Base-by-base conservation (phyloP, 2,888 invertebrate genomes). In the Caenorhabditis sp. region DNA sequence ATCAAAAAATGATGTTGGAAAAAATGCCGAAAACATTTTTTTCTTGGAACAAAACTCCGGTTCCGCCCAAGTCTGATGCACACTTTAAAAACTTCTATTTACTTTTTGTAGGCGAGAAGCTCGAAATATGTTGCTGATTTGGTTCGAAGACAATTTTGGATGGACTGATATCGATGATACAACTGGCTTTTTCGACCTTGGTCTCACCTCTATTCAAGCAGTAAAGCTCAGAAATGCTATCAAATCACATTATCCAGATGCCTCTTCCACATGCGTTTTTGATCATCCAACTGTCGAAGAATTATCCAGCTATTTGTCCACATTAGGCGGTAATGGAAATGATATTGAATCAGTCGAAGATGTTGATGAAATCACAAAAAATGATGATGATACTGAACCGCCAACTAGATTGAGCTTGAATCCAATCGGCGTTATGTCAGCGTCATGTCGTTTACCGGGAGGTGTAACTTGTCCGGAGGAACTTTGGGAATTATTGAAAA, bases 371-470 rank as follows among this genome's bases (percentile, higher is more conserved):
- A 49, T 57, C 1, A 23, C 54, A 1, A 61, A 67, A 36, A 61
- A 66, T 50, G 66, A 66, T 27, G 66, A 58, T 21, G 59, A 73
- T 8, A 37, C 54, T 21, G 17, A 50, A 12, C 57, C 63, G 19
- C 69, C 69, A 50, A 75, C 74, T 27, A 55, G 74, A 14, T 19
- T 74, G 5, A 65, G 65, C 27, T 24, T 61, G 6, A 63, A 59
- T 51, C 76, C 68, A 3, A 66, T 76, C 26, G 76, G 69, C 23
- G 69, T 75, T 0, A 69, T 70, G 69, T 63, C 77, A 1, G 73
- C 81, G 23, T 68, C 84, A 6, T 86, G 86, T 66, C 79, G 86
- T 17, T 66, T 86, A 1, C 86, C 86, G 1, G 83, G 82, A 4
- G 78, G 80, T 21, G 66, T 86, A 6, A 54, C 58, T 0, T 78